Evolutionary conservation across 1,140 invertebrate species (phyloP).

Genomic region (Zaprionus camerounensis): DNA sequence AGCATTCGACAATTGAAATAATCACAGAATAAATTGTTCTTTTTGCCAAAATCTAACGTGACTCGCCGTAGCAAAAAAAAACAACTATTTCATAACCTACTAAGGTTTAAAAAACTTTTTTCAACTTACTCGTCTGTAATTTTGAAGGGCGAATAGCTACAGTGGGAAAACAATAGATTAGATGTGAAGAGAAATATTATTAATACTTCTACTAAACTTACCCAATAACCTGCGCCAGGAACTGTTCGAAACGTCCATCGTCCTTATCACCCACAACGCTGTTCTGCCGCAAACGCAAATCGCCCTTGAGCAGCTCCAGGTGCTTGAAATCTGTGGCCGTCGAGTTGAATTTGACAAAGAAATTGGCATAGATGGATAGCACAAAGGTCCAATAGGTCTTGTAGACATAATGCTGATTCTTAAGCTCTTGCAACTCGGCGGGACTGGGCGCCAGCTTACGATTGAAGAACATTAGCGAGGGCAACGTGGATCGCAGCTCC

Average conservation of each 20-base stretch:
- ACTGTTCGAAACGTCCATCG: conserved; percentile 75
- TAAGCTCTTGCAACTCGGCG: conserved; percentile 71
- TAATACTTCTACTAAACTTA: conserved; percentile 10
- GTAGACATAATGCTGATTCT: conserved; percentile 80
- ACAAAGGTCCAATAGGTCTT: conserved; percentile 83
- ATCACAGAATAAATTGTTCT: not conserved
- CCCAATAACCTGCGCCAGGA: conserved; percentile 79
- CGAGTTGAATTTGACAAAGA: conserved; percentile 78
- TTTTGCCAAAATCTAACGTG: not conserved
- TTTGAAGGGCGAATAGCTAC: conserved; percentile 77
- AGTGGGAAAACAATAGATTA: not conserved
- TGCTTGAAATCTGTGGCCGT: conserved; percentile 61
- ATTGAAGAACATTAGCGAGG: conserved; percentile 81
- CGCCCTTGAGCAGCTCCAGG: conserved; percentile 72
- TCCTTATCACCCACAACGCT: conserved; percentile 74
- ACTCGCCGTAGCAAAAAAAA: not conserved
- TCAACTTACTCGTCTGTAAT: conserved; percentile 78
- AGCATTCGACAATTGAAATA: not conserved
- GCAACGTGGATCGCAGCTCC: conserved; percentile 74
- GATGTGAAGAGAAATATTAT: not conserved
- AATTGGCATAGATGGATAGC: conserved; percentile 79
- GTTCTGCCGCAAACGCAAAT: conserved; percentile 65
- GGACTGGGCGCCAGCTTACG: conserved; percentile 76
- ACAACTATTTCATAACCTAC: not conserved
- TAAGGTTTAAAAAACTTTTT: not conserved